phyloP scores from a whole-genome alignment of 2,888 invertebrate genomes.

The Vannuccia rotundouncinata region DNA sequence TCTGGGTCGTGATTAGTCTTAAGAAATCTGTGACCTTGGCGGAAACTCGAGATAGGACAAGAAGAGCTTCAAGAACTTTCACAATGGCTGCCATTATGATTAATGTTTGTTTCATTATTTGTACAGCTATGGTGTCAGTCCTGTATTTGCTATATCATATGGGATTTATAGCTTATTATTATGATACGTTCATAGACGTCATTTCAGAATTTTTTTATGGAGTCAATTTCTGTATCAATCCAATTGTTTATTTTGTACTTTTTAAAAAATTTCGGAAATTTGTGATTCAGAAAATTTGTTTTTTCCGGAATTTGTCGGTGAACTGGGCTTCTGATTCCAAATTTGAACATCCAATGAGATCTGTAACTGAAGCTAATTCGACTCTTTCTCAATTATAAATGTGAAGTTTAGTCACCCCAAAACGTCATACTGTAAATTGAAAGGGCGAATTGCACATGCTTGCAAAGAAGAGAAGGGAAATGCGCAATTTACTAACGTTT shows the following conservation, averaged over 20 bases:
- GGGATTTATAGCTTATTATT: neutral
- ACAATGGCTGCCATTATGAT: neutral
- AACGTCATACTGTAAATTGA: too few species aligned
- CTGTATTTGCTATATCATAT: neutral
- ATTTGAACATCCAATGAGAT: too few species aligned
- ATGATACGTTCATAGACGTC: neutral
- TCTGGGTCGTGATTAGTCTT: neutral
- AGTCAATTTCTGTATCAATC: constrained; percentile 1
- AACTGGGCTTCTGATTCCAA: too few species aligned
- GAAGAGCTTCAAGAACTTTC: neutral
- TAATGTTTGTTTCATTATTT: neutral
- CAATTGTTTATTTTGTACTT: neutral
- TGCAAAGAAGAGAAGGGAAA: too few species aligned
- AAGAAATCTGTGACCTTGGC: neutral
- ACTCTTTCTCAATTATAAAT: too few species aligned
- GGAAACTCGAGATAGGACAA: neutral
- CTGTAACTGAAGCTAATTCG: too few species aligned
- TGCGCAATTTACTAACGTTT: too few species aligned
- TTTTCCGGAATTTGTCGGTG: too few species aligned
- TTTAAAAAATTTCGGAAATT: neutral
- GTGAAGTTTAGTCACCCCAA: too few species aligned
- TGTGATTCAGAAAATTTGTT: too few species aligned
- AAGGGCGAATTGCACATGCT: too few species aligned
- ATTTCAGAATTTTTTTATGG: neutral
- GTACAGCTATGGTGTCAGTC: neutral